Evolutionary conservation across 2,888 invertebrate species (phyloP), one percentile per base, ranked within the genome.

Genomic region (Campopleginae sp.): DNA sequence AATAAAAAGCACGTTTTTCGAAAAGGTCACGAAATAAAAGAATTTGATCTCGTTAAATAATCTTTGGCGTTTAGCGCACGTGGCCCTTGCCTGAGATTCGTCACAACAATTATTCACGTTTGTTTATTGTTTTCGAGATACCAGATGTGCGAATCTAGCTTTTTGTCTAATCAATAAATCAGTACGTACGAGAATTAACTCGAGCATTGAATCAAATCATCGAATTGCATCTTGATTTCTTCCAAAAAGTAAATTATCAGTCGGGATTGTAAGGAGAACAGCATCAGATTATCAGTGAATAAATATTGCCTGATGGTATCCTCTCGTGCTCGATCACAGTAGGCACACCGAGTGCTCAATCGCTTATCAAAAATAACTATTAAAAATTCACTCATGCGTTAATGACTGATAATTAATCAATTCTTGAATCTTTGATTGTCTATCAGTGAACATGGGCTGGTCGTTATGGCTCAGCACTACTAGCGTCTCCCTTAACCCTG

Each of bases 371-470:
- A 27, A 58, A 6, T 14, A 27, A 58, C 23, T 14, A 58, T 27
- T 27, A 27, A 27, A 27, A 27, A 27, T 58, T 58, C 58, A 58
- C 58, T 10, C 27, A 12, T 58, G 27, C 58, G 12, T 3, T 58
- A 58, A 58, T 58, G 27, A 58, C 27, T 58, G 58, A 58, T 58
- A 58, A 58, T 58, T 14, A 58, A 27, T 58, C 27, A 58, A 51
- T 51, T n/a, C n/a, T n/a, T 6, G 4, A 51, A 51, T 51, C 19
- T 6, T 19, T 51, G 6, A 51, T 51, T 19, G 19, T 1, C 8
- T 51, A 51, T 51, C 51, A 19, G 19, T 51, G 51, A 2, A 8
- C 19, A 7, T 19, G 8, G 51, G 19, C 19, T 46, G 46, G 46
- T 51, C 19, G 10, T 10, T 2, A 8, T 8, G 8, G 51, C 51